Percentiles rank a stretch among this genome's conserved stretches.
phyloP scores from a whole-genome alignment of 2,797 vertebrate genomes.

The Danio jaintianensis region DNA sequence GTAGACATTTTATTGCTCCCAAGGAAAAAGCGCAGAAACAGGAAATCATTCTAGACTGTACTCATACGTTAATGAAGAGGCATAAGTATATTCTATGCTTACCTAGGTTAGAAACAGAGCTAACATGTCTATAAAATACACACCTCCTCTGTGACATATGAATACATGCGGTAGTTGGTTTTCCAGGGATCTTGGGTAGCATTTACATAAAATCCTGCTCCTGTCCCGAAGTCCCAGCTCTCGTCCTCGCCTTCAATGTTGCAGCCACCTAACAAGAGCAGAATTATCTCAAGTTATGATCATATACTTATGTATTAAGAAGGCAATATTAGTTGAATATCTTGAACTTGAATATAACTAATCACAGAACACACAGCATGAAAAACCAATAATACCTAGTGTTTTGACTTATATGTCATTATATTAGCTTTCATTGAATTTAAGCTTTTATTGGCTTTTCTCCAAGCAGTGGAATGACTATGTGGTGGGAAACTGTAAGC shows the following conservation, averaged over 20 bases:
- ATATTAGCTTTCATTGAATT: background rate
- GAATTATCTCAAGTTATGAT: background rate
- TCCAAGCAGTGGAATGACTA: background rate
- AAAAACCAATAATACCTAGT: too few species aligned
- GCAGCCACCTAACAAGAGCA: constrained; percentile 84
- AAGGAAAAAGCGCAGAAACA: too few species aligned
- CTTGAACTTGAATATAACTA: background rate
- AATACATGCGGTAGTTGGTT: constrained; percentile 95
- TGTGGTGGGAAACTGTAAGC: constrained; percentile 1
- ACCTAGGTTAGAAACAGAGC: background rate
- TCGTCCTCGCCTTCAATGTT: constrained; percentile 94
- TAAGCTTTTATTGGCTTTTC: background rate
- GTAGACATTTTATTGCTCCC: too few species aligned
- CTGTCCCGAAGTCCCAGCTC: constrained; percentile 96
- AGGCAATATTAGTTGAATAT: background rate
- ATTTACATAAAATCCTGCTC: constrained; percentile 94
- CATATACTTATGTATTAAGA: background rate
- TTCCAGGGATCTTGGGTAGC: constrained; percentile 94
- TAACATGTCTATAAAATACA: constrained; percentile 29
- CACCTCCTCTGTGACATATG: constrained; percentile 93
- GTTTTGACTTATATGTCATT: background rate
- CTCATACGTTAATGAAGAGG: too few species aligned
- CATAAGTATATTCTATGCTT: too few species aligned
- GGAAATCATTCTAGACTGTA: too few species aligned
- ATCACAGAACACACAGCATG: background rate